Evolutionary conservation across 2,113 vertebrate species (phyloP).

Genomic region (Tursiops truncatus): DNA sequence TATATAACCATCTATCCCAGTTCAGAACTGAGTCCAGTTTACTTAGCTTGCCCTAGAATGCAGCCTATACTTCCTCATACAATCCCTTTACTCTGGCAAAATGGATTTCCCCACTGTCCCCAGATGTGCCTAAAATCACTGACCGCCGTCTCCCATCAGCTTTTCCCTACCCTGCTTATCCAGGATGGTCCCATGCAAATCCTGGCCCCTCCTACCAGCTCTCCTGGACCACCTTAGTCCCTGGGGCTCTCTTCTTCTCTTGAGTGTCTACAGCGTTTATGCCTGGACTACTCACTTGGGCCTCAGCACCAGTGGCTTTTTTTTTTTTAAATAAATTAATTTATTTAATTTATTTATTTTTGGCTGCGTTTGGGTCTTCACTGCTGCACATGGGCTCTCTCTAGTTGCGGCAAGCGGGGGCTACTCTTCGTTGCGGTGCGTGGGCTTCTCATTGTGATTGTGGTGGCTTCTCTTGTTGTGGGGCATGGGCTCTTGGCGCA

Average conservation of each 20-base stretch:
- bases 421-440: no score
- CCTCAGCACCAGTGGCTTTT: background rate
- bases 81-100: background rate
- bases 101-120: background rate
- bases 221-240: background rate
- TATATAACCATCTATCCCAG: accelerated
- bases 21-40: background rate
- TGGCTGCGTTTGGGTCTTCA: no score
- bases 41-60: background rate
- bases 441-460: no score
- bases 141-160: background rate
- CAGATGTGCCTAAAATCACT: accelerated
- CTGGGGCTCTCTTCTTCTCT: background rate
- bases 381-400: no score
- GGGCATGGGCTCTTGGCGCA: no score
- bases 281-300: background rate
- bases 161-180: background rate
- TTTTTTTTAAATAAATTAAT: no score
- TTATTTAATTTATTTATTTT: no score
- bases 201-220: background rate
- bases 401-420: no score
- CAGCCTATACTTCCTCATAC: background rate
- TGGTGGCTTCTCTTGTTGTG: no score
- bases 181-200: background rate
- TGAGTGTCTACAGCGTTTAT: background rate